Conservation (phyloP, 2,888 invertebrate species). For the Anthrax anthrax region DNA sequence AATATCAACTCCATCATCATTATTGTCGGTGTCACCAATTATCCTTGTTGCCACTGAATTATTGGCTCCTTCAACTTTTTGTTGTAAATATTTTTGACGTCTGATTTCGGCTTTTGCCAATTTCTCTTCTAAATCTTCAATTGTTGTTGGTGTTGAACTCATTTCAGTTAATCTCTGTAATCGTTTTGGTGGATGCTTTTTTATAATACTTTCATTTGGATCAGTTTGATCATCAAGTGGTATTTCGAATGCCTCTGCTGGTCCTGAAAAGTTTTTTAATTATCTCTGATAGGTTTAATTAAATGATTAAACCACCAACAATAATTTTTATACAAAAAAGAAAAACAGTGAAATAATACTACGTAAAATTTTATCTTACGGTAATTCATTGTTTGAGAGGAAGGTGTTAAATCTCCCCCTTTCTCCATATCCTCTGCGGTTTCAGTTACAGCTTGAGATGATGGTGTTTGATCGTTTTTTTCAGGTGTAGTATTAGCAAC, state of each 20-base stretch:
- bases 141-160: constrained; percentile 38
- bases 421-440: neutral
- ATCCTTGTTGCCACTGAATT: neutral
- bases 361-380: constrained; percentile 15
- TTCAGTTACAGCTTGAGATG: no score
- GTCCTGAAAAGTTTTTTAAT: constrained; percentile 15
- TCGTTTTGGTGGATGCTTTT: constrained; percentile 50
- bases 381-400: constrained; percentile 9
- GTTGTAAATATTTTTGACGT: constrained; percentile 38
- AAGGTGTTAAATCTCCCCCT: neutral
- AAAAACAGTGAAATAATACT: no score
- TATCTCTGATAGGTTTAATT: no score
- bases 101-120: constrained; percentile 58
- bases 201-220: constrained; percentile 33
- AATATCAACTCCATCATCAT: neutral
- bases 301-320: neutral
- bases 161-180: constrained; percentile 49
- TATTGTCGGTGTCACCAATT: neutral
- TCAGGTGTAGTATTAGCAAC: constrained; percentile 6
- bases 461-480: neutral
- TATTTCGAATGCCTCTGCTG: constrained; percentile 47
- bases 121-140: constrained; percentile 53
- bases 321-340: neutral
- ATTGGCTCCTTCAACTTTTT: constrained; percentile 17
- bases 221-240: constrained; percentile 37